phyloP scores from a whole-genome alignment of 2,888 invertebrate genomes.

The Drosophila helvetica region DNA sequence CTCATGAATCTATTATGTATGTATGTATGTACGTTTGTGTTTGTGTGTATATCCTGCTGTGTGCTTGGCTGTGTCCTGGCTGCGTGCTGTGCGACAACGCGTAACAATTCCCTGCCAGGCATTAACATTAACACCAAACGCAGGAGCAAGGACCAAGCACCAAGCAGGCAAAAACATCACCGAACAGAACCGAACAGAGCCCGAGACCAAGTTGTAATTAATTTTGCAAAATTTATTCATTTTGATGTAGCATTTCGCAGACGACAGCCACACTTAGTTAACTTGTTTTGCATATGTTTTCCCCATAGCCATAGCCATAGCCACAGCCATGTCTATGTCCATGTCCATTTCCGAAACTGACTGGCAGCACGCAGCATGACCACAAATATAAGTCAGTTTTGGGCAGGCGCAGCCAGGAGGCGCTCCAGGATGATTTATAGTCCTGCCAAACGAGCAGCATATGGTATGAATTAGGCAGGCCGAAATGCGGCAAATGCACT shows the following conservation, averaged over 20 bases:
- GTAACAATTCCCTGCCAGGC: constrained; percentile 17
- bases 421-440: constrained; percentile 35
- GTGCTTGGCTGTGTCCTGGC: constrained; percentile 30
- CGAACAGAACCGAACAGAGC: not conserved
- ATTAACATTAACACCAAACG: constrained; percentile 25
- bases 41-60: constrained; percentile 22
- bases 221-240: constrained; percentile 69
- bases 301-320: no score
- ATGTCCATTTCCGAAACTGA: constrained; percentile 11
- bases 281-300: constrained; percentile 53
- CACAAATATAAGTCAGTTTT: constrained; percentile 26
- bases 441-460: constrained; percentile 20
- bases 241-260: constrained; percentile 56
- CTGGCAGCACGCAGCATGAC: constrained; percentile 42
- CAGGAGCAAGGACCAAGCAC: not conserved
- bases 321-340: constrained; percentile 4
- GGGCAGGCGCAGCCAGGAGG: not conserved
- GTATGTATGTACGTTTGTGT: no score
- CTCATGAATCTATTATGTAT: constrained; percentile 1
- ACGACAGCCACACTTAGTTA: constrained; percentile 51
- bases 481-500: constrained; percentile 30
- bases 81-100: constrained; percentile 28
- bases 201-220: constrained; percentile 68
- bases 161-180: not conserved
- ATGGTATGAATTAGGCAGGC: constrained; percentile 28